phyloP scores from a whole-genome alignment of 2,113 vertebrate genomes.

The Dissostichus mawsoni region DNA sequence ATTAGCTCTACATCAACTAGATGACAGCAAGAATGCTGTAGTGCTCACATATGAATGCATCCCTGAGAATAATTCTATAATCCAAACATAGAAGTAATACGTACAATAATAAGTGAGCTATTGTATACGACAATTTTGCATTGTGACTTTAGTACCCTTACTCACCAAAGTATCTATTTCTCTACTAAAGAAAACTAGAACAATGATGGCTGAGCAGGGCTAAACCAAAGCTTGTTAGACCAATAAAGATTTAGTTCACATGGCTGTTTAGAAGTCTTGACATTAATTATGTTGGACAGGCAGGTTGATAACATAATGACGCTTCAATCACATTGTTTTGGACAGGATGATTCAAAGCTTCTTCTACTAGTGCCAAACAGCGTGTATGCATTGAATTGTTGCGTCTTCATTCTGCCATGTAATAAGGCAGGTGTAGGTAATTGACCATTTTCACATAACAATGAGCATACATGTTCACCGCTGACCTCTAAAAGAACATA shows the following conservation, averaged over 20 bases:
- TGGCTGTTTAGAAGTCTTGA: not conserved
- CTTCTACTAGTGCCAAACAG: not conserved
- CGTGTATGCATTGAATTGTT: not conserved
- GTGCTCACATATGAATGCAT: not conserved
- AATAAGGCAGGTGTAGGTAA: conserved; percentile 5
- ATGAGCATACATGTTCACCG: conserved; percentile 1
- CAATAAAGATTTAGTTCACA: not conserved
- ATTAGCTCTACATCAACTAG: not conserved
- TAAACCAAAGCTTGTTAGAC: conserved; percentile 3
- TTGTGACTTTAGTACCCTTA: not conserved
- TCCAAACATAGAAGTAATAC: not conserved
- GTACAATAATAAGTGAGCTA: not conserved
- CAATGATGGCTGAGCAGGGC: not conserved
- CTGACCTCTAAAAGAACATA: not conserved
- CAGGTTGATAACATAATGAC: conserved; percentile 7
- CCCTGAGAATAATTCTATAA: not conserved
- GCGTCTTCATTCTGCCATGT: not conserved
- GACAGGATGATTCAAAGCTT: not conserved
- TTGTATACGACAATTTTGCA: not conserved
- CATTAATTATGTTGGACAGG: conserved; percentile 10
- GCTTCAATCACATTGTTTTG: conserved; percentile 6
- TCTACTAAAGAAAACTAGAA: not conserved
- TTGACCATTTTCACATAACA: conserved; percentile 23
- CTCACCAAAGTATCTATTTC: too few species aligned
- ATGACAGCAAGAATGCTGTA: not conserved